Conservation (phyloP, 2,113 vertebrate genomes). For the Saccopteryx bilineata region DNA sequence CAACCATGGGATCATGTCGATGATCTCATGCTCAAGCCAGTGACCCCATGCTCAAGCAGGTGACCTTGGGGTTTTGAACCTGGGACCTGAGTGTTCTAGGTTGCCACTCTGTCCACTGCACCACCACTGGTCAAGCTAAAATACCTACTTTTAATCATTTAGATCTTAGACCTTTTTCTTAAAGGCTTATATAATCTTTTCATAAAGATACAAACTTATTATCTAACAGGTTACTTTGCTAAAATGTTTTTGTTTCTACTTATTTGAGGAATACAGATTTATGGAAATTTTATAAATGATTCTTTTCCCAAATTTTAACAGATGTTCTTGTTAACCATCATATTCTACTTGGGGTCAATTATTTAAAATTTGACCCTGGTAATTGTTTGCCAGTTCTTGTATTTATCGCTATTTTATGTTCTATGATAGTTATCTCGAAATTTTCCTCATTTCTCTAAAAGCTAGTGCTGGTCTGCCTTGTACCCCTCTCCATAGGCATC, state of each 20-base stretch:
- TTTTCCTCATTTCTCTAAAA: conserved; percentile 25
- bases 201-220: background rate
- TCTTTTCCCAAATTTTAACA: background rate
- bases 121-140: background rate
- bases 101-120: no score
- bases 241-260: conserved; percentile 52
- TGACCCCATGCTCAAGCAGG: no score
- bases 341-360: background rate
- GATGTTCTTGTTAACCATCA: conserved; percentile 1
- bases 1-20: no score
- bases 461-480: background rate
- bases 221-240: conserved; percentile 24
- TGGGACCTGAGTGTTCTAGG: no score
- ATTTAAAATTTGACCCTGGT: conserved; percentile 33
- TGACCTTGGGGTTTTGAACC: no score
- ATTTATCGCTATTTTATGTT: conserved; percentile 24
- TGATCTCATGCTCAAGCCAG: no score
- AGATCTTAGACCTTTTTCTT: background rate
- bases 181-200: conserved; percentile 20
- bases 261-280: conserved; percentile 4
- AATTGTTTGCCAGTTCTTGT: background rate
- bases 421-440: conserved; percentile 46
- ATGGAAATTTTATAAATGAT: conserved; percentile 8
- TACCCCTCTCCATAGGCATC: background rate
- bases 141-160: background rate